Conservation (phyloP, 92 coral and sea anemone species). For the Chrysogorgia sp. region DNA sequence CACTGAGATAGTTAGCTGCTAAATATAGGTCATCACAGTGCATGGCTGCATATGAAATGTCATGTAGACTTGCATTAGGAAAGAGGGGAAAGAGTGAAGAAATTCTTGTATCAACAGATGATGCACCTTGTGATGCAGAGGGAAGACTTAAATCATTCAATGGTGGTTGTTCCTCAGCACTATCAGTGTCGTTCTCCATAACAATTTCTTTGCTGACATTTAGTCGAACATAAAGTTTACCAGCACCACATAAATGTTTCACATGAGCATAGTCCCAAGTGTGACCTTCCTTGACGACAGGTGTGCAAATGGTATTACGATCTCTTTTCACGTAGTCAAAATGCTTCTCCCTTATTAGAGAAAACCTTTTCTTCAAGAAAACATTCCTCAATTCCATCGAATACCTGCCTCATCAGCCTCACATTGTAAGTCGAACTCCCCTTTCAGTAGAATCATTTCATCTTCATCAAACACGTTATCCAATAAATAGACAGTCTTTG, state of each 20-base stretch:
- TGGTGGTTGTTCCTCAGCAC: background rate
- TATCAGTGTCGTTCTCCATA: background rate
- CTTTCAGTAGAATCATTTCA: conserved; percentile 55
- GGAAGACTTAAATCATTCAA: conserved; percentile 21
- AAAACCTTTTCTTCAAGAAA: conserved; percentile 41
- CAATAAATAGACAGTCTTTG: conserved; percentile 62
- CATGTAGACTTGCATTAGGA: conserved; percentile 26
- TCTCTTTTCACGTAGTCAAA: conserved; percentile 67
- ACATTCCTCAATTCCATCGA: conserved; percentile 49
- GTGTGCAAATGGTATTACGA: conserved; percentile 41
- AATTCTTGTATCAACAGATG: conserved; percentile 40
- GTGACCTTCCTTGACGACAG: conserved; percentile 47
- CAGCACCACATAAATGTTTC: conserved; percentile 59
- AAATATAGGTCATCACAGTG: conserved; percentile 39
- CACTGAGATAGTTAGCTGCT: conserved; percentile 51
- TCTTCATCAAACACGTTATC: conserved; percentile 38
- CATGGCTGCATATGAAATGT: conserved; percentile 26
- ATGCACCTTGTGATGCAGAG: conserved; percentile 10
- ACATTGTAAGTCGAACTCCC: conserved; percentile 47
- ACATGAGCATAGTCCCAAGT: conserved; percentile 58
- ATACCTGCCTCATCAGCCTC: conserved; percentile 46
- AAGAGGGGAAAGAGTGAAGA: conserved; percentile 47
- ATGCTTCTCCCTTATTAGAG: conserved; percentile 24
- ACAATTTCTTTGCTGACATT: conserved; percentile 34
- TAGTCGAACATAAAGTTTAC: conserved; percentile 59